Evolutionary conservation across 2,113 vertebrate species (phyloP), one percentile per base, ranked within the genome.

Genomic region (Miniopterus natalensis): DNA sequence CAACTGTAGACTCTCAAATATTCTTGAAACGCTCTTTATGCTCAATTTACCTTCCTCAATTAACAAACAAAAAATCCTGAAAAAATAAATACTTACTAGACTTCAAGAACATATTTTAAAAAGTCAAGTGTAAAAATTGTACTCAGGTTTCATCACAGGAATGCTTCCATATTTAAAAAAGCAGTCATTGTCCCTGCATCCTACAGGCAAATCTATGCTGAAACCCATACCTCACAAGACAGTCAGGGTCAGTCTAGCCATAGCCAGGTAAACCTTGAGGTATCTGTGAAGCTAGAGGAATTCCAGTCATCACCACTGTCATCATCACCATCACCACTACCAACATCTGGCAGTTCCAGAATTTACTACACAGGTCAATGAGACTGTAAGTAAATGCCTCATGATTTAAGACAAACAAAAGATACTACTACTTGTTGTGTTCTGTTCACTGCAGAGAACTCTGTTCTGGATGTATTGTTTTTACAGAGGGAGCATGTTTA

Each of bases 101-200:
- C 6, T n/a, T 86, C 75, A 59, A 85, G 13, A 85, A 95, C 17
- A 47, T 66, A 55, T 66, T 74, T 88, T 55, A 10, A 66, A 66
- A 93, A 86, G 9, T 73, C 29, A 71, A 57, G 71, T 63, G 25
- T 59, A 66, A 63, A 88, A 66, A 61, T 65, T 3, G 14, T 51
- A 55, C 6, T 66, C 29, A 14, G 61, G 40, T 78, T 80, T 47
- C 15, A 59, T 47, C 29, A 42, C 14, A 71, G 25, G 20, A 4
- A 94, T 8, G 1, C 2, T 87, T 55, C 6, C 31, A 18, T 51
- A 20, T n/a, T 29, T 10, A 42, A 53, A 51, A 91, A 61, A 27
- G 59, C 6, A 45, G 36, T 15, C 20, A 57, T 3, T 29, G 14
- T 53, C 36, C 27, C 57, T 75, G 4, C 2, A 59, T 1, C 18